Percentiles rank a stretch among this genome's conserved stretches.
Evolutionary conservation across 1,140 invertebrate species (phyloP).

Genomic region (Calycopis cecrops): DNA sequence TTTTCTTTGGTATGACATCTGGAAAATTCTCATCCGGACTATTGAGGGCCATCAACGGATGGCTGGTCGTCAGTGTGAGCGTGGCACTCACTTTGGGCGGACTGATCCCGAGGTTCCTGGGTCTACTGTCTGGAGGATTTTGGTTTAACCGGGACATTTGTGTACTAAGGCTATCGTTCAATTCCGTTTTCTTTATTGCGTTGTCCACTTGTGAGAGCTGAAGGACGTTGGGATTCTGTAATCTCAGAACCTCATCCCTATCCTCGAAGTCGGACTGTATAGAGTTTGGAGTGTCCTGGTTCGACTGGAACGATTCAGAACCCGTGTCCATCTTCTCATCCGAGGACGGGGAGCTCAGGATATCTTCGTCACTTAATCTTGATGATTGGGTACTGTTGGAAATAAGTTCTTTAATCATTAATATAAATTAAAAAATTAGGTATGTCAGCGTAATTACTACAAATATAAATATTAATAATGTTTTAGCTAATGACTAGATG

Average conservation of each 20-base stretch:
- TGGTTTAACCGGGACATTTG: conserved; percentile 45
- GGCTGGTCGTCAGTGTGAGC: conserved; percentile 47
- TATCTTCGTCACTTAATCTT: conserved; percentile 44
- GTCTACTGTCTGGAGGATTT: conserved; percentile 34
- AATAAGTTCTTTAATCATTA: conserved; percentile 19
- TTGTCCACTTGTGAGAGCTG: conserved; percentile 30
- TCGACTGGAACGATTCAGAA: conserved; percentile 44
- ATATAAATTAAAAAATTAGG: neutral
- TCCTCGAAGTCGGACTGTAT: conserved; percentile 49
- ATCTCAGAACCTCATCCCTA: conserved; percentile 34
- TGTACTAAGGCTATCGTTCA: conserved; percentile 42
- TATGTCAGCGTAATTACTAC: too few species aligned
- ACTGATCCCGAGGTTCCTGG: conserved; percentile 43
- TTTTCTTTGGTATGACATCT: conserved; percentile 52
- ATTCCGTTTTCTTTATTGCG: conserved; percentile 26
- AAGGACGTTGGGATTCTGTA: conserved; percentile 39
- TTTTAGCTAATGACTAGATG: too few species aligned
- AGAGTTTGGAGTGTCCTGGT: conserved; percentile 52
- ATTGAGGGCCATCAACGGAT: conserved; percentile 51
- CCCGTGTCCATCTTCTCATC: conserved; percentile 65
- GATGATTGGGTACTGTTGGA: conserved; percentile 39
- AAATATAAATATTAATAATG: too few species aligned
- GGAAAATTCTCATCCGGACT: conserved; percentile 61
- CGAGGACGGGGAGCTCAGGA: conserved; percentile 52
- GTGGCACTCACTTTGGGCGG: conserved; percentile 49